Evolutionary conservation across 2,888 invertebrate genomes (phyloP).

Genomic region (Agrenia bidenticulata): DNA sequence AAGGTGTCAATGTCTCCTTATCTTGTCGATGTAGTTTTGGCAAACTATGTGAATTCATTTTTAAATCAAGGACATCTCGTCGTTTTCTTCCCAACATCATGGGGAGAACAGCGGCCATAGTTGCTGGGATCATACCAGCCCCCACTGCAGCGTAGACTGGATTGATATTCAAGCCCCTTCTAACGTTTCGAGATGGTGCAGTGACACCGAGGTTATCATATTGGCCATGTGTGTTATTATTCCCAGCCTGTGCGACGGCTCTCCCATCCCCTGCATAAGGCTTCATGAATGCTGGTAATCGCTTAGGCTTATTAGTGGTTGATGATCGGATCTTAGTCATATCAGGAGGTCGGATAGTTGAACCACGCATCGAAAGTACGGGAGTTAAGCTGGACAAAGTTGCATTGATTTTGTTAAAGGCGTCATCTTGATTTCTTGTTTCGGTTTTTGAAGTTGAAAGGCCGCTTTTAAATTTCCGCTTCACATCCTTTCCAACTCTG

Average conservation of each 20-base stretch:
- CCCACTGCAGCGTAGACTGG: slow-evolving; percentile 49
- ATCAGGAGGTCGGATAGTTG: slow-evolving; percentile 23
- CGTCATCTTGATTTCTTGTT: slow-evolving; percentile 34
- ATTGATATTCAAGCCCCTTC: slow-evolving; percentile 30
- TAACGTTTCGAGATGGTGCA: neutral
- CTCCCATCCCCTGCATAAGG: slow-evolving; percentile 37
- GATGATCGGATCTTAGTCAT: slow-evolving; percentile 7
- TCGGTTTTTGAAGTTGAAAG: neutral
- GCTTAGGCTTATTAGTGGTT: neutral
- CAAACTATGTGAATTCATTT: slow-evolving; percentile 4
- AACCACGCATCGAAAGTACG: slow-evolving; percentile 38
- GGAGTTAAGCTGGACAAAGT: slow-evolving; percentile 48
- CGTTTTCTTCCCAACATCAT: slow-evolving; percentile 46
- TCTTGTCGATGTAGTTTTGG: neutral
- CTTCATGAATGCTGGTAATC: slow-evolving; percentile 24
- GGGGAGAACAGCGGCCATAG: slow-evolving; percentile 47
- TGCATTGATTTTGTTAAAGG: slow-evolving; percentile 44
- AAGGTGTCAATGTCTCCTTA: neutral
- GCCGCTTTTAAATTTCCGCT: slow-evolving; percentile 14
- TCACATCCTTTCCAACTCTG: slow-evolving; percentile 6
- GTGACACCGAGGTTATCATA: slow-evolving; percentile 12
- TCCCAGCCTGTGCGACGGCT: neutral
- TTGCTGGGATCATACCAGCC: slow-evolving; percentile 46
- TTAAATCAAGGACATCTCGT: slow-evolving; percentile 17
- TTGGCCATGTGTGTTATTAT: neutral